Evolutionary conservation across 1,140 invertebrate species (phyloP).

Genomic region (Sinonovacula constricta): DNA sequence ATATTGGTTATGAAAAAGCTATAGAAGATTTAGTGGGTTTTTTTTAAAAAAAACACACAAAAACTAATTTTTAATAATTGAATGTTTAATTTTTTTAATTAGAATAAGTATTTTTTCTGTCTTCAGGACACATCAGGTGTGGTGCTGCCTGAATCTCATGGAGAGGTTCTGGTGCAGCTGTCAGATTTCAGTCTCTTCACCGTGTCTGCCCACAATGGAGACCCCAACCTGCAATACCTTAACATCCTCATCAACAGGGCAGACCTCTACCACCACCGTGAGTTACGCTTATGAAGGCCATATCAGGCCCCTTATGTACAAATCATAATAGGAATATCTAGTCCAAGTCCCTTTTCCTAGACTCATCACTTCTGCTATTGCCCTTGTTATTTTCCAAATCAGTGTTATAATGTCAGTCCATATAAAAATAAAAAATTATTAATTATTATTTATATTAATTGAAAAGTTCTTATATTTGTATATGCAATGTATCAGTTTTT

Average conservation of each 20-base stretch:
- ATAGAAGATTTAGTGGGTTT: background rate
- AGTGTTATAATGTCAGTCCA: too few relatives aligned
- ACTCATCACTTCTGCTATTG: too few relatives aligned
- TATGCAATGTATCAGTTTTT: too few relatives aligned
- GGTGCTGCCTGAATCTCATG: constrained; percentile 82
- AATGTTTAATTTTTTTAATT: background rate
- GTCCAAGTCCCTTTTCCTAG: too few relatives aligned
- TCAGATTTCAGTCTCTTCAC: constrained; percentile 87
- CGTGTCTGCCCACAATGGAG: constrained; percentile 87
- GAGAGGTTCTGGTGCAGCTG: constrained; percentile 86
- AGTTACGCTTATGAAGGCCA: too few relatives aligned
- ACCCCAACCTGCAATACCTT: constrained; percentile 87
- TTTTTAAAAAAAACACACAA: background rate
- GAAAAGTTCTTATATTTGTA: too few relatives aligned
- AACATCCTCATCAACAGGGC: constrained; percentile 85
- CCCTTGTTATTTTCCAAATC: too few relatives aligned
- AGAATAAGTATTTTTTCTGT: background rate
- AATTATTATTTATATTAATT: too few relatives aligned
- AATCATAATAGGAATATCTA: too few relatives aligned
- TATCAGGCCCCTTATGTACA: too few relatives aligned
- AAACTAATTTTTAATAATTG: background rate
- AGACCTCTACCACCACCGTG: constrained; percentile 87
- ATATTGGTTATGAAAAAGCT: background rate
- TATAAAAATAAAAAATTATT: too few relatives aligned
- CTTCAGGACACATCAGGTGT: background rate